These are phyloP conservation scores for Pseudococcus viburni DNA, from an alignment of 2,888 invertebrate species.

Conservation along the genomic window DNA sequence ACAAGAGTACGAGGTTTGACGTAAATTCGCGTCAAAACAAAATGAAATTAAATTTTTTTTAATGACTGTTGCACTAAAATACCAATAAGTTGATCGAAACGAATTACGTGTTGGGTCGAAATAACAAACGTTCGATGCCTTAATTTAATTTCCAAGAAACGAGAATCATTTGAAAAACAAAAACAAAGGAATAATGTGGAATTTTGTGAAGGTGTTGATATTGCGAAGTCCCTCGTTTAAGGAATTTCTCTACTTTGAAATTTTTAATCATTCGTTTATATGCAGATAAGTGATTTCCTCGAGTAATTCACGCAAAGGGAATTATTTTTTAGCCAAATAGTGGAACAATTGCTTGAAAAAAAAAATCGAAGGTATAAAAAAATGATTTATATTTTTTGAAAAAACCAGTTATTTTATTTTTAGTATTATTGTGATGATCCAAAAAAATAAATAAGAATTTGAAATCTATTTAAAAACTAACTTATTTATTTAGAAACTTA, in stretches of 20 bases:
- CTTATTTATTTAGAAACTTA: not conserved
- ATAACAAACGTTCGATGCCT: conserved; percentile 1
- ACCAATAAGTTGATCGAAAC: not conserved
- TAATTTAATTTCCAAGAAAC: not conserved
- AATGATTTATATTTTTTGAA: too few relatives aligned
- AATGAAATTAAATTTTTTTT: conserved; percentile 47
- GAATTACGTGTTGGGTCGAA: not conserved
- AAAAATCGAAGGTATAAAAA: too few relatives aligned
- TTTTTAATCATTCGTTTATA: too few relatives aligned
- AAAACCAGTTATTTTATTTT: too few relatives aligned
- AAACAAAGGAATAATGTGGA: not conserved
- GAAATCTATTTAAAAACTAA: too few relatives aligned
- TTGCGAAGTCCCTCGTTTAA: not conserved
- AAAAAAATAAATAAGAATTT: too few relatives aligned
- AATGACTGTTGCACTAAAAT: conserved; percentile 1
- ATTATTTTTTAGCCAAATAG: too few relatives aligned
- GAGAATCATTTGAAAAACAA: not conserved
- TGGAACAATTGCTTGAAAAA: too few relatives aligned
- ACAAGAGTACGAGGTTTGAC: conserved; percentile 2
- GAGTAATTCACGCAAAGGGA: too few relatives aligned
- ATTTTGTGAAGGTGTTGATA: not conserved
- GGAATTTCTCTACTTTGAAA: too few relatives aligned
- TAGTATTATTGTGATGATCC: too few relatives aligned
- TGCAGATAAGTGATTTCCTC: too few relatives aligned
- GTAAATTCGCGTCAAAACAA: conserved; percentile 28